These are phyloP conservation scores for Virgularia gustaviana DNA, from an alignment of 92 coral and sea anemone species.

Conservation along the genomic window DNA sequence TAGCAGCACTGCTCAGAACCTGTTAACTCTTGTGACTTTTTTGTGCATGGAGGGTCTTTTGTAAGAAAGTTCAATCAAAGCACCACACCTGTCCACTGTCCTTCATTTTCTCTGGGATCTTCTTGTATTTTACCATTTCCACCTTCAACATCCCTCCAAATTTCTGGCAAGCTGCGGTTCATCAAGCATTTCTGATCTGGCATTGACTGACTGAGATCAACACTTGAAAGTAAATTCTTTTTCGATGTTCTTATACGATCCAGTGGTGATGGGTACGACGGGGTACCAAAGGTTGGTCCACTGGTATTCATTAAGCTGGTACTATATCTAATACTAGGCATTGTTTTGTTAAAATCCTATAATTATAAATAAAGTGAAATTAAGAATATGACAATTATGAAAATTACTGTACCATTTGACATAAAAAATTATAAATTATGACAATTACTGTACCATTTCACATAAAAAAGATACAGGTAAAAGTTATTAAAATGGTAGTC, in stretches of 20 bases:
- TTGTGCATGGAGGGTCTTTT: no score
- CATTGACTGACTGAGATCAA: conserved; percentile 64
- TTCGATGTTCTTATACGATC: conserved; percentile 76
- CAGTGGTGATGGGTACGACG: conserved; percentile 86
- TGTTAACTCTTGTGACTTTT: no score
- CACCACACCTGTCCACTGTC: conserved; percentile 29
- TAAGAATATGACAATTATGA: background rate
- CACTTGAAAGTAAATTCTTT: conserved; percentile 52
- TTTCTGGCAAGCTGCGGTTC: conserved; percentile 31
- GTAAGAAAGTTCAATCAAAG: background rate
- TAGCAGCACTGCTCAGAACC: no score
- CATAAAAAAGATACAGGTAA: no score
- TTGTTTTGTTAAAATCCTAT: conserved; percentile 15
- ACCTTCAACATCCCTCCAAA: conserved; percentile 12
- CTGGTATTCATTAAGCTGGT: conserved; percentile 16
- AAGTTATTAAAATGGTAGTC: no score
- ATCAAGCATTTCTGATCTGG: conserved; percentile 50
- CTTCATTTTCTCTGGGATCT: conserved; percentile 3
- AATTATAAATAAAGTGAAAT: background rate
- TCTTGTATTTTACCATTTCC: conserved; percentile 11
- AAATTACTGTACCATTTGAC: no score
- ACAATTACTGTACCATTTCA: no score
- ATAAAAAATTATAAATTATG: no score
- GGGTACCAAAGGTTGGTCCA: conserved; percentile 63
- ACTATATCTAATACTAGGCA: conserved; percentile 15